Conservation (phyloP, 2,888 invertebrate genomes). For the Alviniconcha strummeri region DNA sequence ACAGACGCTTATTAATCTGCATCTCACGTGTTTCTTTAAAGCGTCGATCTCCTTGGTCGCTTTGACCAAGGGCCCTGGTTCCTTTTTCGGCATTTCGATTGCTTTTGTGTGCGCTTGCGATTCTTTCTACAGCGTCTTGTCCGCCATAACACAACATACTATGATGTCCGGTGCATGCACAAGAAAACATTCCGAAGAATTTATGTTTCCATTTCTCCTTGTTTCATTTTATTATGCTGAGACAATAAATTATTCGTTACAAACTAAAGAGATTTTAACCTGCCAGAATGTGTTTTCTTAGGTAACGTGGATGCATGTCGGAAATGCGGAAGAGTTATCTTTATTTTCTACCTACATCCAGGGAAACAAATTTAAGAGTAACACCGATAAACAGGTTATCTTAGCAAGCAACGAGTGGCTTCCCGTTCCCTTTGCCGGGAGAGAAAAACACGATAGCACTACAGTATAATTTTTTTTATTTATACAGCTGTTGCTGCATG, state of each 20-base stretch:
- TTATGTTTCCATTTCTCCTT: neutral
- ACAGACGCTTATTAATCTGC: neutral
- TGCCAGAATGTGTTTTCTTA: neutral
- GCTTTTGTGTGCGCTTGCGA: neutral
- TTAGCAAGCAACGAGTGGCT: no score
- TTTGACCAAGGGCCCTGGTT: slow-evolving; percentile 56
- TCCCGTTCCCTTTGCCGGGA: no score
- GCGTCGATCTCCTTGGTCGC: slow-evolving; percentile 58
- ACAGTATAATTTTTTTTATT: no score
- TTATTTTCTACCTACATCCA: no score
- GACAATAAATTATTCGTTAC: neutral
- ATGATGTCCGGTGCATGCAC: slow-evolving; percentile 2
- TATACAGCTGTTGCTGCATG: no score
- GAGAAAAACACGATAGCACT: no score
- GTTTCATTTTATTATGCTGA: neutral
- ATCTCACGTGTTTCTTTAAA: slow-evolving; percentile 56
- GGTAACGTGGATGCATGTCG: neutral
- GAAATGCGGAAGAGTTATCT: no score
- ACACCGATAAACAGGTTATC: no score
- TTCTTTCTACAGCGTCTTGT: neutral
- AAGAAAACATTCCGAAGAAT: neutral
- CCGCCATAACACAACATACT: slow-evolving; percentile 35
- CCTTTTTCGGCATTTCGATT: slow-evolving; percentile 46
- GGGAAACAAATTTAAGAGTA: no score
- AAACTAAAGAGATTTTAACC: neutral